Conservation (phyloP, 2,113 vertebrate species). For the Oenanthe melanoleuca region DNA sequence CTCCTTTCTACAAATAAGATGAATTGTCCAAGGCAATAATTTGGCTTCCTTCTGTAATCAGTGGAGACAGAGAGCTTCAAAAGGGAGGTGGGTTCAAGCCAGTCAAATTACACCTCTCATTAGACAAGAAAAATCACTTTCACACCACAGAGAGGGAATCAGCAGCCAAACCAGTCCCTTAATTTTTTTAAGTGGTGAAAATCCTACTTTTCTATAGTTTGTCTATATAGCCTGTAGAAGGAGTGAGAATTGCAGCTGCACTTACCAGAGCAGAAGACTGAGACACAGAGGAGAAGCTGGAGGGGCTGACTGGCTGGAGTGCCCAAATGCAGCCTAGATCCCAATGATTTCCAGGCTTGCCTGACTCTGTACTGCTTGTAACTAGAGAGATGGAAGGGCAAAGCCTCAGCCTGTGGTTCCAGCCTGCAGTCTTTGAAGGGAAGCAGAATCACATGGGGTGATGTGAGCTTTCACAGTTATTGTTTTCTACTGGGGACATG, state of each 20-base stretch:
- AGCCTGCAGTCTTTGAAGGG: neutral
- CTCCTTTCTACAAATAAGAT: neutral
- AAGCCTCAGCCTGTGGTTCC: neutral
- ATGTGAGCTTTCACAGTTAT: neutral
- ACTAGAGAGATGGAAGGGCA: neutral
- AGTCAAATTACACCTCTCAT: neutral
- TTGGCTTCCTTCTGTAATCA: neutral
- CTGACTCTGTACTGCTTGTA: neutral
- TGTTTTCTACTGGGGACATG: neutral
- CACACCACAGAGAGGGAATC: neutral
- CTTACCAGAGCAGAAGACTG: neutral
- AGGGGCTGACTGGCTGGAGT: neutral
- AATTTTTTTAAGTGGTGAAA: neutral
- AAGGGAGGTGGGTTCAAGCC: neutral
- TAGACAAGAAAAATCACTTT: neutral
- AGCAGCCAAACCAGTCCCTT: neutral
- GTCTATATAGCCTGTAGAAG: neutral
- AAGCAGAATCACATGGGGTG: neutral
- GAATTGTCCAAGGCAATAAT: neutral
- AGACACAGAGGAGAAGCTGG: neutral
- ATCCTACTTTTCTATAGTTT: neutral
- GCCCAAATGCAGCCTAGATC: neutral
- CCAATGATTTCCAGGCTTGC: neutral
- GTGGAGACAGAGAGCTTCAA: neutral
- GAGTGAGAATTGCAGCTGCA: neutral